phyloP scores from a whole-genome alignment of 2,888 invertebrate genomes.

The Lasioglossum pauxillum region DNA sequence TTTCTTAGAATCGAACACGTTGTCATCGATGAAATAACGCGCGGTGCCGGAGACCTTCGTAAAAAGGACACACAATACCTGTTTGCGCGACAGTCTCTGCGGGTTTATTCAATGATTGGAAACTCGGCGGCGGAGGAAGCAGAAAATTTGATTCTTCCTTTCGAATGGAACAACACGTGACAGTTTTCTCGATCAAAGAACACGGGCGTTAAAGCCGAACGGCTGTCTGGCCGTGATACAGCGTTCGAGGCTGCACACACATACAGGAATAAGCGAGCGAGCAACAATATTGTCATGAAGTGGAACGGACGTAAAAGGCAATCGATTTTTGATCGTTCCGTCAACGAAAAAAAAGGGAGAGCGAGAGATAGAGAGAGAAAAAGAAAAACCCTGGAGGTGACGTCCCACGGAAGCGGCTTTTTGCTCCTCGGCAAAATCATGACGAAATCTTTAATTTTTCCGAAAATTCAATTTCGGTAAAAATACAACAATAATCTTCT shows the following conservation, averaged over 20 bases:
- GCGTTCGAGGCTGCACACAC: background rate
- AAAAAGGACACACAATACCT: background rate
- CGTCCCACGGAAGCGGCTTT: background rate
- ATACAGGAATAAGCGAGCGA: constrained; percentile 16
- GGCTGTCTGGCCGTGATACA: constrained; percentile 39
- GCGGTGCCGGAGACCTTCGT: background rate
- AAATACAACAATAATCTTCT: too few species aligned
- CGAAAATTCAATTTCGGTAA: too few species aligned
- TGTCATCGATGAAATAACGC: constrained; percentile 11
- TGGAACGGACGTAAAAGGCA: constrained; percentile 29
- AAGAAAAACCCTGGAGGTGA: background rate
- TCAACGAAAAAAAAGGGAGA: background rate
- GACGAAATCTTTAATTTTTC: background rate
- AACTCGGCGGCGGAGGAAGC: constrained; percentile 43
- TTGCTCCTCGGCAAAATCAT: background rate
- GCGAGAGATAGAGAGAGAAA: background rate
- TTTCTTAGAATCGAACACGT: constrained; percentile 8
- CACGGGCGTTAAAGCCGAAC: constrained; percentile 31
- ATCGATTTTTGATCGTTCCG: constrained; percentile 39
- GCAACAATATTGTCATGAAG: constrained; percentile 44
- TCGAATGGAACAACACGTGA: constrained; percentile 48
- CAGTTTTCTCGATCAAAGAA: constrained; percentile 60
- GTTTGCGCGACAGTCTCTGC: constrained; percentile 36
- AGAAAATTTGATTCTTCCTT: constrained; percentile 56
- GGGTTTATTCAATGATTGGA: constrained; percentile 59